A percentile compares a stretch with the other conserved stretches of the same genome.
phyloP scores from a whole-genome alignment of 2,797 vertebrate species.

The Rhodeus uyekii region DNA sequence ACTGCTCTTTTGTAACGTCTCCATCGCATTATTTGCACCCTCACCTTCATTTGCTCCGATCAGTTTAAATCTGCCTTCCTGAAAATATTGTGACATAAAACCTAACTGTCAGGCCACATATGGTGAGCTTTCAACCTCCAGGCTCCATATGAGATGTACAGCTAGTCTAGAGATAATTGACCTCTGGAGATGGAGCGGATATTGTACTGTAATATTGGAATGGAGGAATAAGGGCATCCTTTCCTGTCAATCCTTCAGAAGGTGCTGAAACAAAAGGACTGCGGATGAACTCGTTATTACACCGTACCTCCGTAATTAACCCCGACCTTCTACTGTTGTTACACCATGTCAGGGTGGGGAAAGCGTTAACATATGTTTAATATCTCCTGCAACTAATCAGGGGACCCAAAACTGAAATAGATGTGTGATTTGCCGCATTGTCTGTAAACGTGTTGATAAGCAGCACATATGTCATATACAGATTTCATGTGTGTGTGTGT shows the following conservation, averaged over 20 bases:
- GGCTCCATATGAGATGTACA: constrained; percentile 51
- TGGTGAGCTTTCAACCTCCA: constrained; percentile 45
- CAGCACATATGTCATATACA: constrained; percentile 71
- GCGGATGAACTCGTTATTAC: constrained; percentile 49
- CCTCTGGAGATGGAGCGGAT: constrained; percentile 38
- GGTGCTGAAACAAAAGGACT: constrained; percentile 65
- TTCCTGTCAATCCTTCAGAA: constrained; percentile 67
- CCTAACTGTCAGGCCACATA: constrained; percentile 67
- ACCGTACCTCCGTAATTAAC: constrained; percentile 71
- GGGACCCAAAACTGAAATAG: constrained; percentile 76
- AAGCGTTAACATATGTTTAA: constrained; percentile 69
- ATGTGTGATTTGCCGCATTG: constrained; percentile 75
- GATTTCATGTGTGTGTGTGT: neutral
- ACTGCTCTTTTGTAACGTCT: constrained; percentile 60
- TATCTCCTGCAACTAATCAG: constrained; percentile 72
- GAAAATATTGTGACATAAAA: constrained; percentile 80
- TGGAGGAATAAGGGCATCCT: constrained; percentile 63
- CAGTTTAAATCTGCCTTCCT: constrained; percentile 71
- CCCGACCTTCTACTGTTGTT: constrained; percentile 64
- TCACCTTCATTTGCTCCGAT: constrained; percentile 75
- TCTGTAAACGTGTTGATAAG: constrained; percentile 82
- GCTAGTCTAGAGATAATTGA: constrained; percentile 49
- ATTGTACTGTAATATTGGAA: constrained; percentile 57
- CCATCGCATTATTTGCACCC: constrained; percentile 65
- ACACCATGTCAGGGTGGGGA: constrained; percentile 62